Evolutionary conservation across 92 coral and sea anemone species (phyloP).

Genomic region (Porites rus): DNA sequence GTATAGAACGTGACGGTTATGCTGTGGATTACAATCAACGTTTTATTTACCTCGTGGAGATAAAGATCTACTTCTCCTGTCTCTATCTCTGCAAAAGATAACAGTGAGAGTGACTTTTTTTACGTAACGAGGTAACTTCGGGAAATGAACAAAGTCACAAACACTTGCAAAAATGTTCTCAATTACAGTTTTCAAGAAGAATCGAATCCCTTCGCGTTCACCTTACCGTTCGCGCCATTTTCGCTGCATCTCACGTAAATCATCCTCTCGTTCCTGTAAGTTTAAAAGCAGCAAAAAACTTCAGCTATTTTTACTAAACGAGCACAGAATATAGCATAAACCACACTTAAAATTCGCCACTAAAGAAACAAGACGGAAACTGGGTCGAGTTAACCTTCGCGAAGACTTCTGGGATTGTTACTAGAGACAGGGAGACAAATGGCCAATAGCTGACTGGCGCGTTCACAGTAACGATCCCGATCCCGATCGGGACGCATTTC

Average conservation of each 20-base stretch:
- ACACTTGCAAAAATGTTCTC: not conserved
- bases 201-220: not conserved
- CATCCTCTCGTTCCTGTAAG: slow-evolving; percentile 88
- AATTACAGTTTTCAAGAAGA: not conserved
- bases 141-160: not conserved
- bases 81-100: slow-evolving; percentile 30
- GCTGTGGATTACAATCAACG: not conserved
- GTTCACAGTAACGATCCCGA: too few relatives aligned
- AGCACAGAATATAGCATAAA: not conserved
- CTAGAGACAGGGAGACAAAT: not conserved
- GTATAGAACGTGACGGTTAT: too few relatives aligned
- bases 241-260: slow-evolving; percentile 89
- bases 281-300: not conserved
- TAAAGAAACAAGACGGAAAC: not conserved
- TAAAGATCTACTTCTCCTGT: slow-evolving; percentile 44
- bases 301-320: not conserved
- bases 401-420: too few relatives aligned
- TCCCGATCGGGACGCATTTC: too few relatives aligned
- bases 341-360: not conserved
- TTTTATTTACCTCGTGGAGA: slow-evolving; percentile 45
- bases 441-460: too few relatives aligned
- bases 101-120: not conserved
- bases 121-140: not conserved
- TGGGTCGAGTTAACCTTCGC: too few relatives aligned
- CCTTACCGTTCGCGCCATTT: slow-evolving; percentile 89